A percentile compares a stretch with the other conserved stretches of the same genome.
Conservation (phyloP, 2,888 invertebrate species). For the Pachliopta kotzebuea region DNA sequence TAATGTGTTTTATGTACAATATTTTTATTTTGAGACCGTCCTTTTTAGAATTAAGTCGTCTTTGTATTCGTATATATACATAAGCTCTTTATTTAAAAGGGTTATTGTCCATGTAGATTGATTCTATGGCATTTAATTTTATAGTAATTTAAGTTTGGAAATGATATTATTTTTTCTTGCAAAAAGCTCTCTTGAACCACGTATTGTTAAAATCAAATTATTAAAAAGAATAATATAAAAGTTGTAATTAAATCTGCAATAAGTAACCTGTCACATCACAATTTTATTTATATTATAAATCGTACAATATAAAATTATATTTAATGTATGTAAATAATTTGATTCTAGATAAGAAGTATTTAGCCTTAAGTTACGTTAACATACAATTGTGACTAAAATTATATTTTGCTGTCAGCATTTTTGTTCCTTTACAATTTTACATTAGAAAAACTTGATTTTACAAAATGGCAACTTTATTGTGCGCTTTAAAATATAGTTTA, state of each 20-base stretch:
- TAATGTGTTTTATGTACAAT: conserved; percentile 31
- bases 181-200: conserved; percentile 36
- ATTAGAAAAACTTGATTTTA: conserved; percentile 19
- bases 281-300: conserved; percentile 20
- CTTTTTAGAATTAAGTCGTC: conserved; percentile 50
- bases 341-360: conserved; percentile 21
- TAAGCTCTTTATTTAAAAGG: conserved; percentile 23
- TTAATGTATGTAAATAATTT: conserved; percentile 27
- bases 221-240: conserved; percentile 18
- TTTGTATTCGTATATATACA: conserved; percentile 11
- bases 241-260: neutral
- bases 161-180: conserved; percentile 32
- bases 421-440: conserved; percentile 21
- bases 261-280: conserved; percentile 24
- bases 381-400: conserved; percentile 10
- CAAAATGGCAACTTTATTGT: conserved; percentile 35
- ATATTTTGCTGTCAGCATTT: conserved; percentile 13
- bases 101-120: conserved; percentile 30
- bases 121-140: conserved; percentile 51
- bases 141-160: conserved; percentile 32
- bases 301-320: conserved; percentile 24
- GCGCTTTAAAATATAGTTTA: conserved; percentile 34
- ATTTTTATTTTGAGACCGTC: conserved; percentile 62
- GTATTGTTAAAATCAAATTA: conserved; percentile 19
- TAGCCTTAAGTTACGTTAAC: conserved; percentile 20